These are phyloP conservation scores for Tinea semifulvella DNA, from an alignment of 2,888 invertebrate species.

Conservation along the genomic window DNA sequence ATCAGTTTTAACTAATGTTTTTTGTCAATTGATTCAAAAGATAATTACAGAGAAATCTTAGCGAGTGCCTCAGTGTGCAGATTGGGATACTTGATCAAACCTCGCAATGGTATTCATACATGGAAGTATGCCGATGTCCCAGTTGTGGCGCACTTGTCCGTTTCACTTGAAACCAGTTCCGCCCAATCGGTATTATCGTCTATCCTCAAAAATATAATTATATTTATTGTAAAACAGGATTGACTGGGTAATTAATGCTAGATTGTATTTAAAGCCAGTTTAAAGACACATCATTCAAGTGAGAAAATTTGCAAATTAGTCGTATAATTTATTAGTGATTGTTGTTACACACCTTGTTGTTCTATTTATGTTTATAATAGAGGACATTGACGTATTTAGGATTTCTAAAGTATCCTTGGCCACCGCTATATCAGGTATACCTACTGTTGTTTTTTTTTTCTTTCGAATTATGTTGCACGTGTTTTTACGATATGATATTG, in stretches of 20 bases:
- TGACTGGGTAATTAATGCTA: not conserved
- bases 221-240: slow-evolving; percentile 5
- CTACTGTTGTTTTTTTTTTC: too few relatives aligned
- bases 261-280: not conserved
- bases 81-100: not conserved
- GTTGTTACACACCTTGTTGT: too few relatives aligned
- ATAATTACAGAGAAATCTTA: too few relatives aligned
- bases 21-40: too few relatives aligned
- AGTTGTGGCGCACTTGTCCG: slow-evolving; percentile 36
- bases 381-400: too few relatives aligned
- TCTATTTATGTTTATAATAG: too few relatives aligned
- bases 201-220: slow-evolving; percentile 12
- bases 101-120: not conserved
- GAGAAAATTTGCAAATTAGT: not conserved
- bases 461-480: too few relatives aligned
- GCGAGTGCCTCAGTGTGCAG: not conserved
- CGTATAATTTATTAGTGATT: too few relatives aligned
- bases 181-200: slow-evolving; percentile 27
- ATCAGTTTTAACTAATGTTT: too few relatives aligned
- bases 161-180: slow-evolving; percentile 46
- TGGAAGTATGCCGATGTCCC: slow-evolving; percentile 30
- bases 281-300: not conserved
- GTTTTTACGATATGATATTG: too few relatives aligned
- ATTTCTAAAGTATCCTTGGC: too few relatives aligned
- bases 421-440: too few relatives aligned